Conservation (phyloP, 2,888 invertebrate genomes). For the Trissoscelio sp. region DNA sequence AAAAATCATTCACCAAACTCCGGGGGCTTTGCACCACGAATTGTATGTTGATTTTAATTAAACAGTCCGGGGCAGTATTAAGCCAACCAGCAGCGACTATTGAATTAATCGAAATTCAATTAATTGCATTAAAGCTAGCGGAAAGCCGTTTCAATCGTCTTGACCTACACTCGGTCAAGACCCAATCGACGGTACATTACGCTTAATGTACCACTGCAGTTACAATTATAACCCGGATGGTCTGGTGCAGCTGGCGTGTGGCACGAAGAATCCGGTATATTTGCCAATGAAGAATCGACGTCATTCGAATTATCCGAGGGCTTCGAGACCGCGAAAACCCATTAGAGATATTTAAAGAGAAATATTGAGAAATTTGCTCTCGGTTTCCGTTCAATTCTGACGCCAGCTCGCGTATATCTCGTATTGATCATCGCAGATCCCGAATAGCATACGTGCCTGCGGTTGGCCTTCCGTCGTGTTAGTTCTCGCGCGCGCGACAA, state of each 20-base stretch:
- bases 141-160: slow-evolving; percentile 37
- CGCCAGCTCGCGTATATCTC: slow-evolving; percentile 24
- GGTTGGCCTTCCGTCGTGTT: slow-evolving; percentile 55
- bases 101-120: slow-evolving; percentile 20
- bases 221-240: slow-evolving; percentile 5
- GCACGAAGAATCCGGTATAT: slow-evolving; percentile 1
- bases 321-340: slow-evolving; percentile 13
- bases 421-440: slow-evolving; percentile 58
- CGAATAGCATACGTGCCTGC: slow-evolving; percentile 59
- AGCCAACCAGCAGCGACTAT: not conserved
- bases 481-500: slow-evolving; percentile 65
- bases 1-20: not conserved
- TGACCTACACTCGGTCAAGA: slow-evolving; percentile 5
- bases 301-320: not conserved
- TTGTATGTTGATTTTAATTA: too few relatives aligned
- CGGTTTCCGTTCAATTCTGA: slow-evolving; percentile 53
- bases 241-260: not conserved
- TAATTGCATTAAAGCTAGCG: slow-evolving; percentile 15
- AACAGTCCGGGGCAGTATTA: too few relatives aligned
- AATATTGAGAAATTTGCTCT: slow-evolving; percentile 48
- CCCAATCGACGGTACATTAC: slow-evolving; percentile 22
- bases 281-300: slow-evolving; percentile 17
- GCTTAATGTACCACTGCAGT: slow-evolving; percentile 19
- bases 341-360: slow-evolving; percentile 39
- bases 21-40: too few relatives aligned